These are phyloP conservation scores for Serrognathus titanus DNA, from an alignment of 2,888 invertebrate genomes.

Conservation along the genomic window DNA sequence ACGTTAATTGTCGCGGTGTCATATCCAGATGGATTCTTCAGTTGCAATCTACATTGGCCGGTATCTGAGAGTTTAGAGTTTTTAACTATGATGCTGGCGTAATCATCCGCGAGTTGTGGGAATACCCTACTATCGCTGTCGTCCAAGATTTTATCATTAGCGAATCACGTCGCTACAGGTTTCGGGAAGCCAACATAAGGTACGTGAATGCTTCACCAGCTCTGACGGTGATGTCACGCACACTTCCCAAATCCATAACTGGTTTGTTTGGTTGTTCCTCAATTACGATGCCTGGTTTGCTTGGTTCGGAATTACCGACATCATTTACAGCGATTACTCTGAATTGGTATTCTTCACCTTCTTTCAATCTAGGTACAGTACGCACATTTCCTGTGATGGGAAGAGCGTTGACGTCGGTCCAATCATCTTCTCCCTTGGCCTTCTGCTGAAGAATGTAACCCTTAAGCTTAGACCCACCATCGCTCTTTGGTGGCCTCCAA, in stretches of 20 bases:
- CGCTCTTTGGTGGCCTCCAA: conserved; percentile 85
- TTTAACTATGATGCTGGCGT: conserved; percentile 88
- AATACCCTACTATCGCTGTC: conserved; percentile 76
- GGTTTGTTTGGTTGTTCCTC: conserved; percentile 96
- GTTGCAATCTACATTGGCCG: conserved; percentile 86
- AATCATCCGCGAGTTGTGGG: conserved; percentile 78
- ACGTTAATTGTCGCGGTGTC: conserved; percentile 95
- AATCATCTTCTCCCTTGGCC: conserved; percentile 77
- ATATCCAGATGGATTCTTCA: conserved; percentile 93
- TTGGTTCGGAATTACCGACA: conserved; percentile 78
- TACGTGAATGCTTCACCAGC: conserved; percentile 96
- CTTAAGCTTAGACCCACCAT: conserved; percentile 86
- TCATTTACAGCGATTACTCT: conserved; percentile 92
- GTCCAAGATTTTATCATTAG: conserved; percentile 78
- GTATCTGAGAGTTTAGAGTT: conserved; percentile 87
- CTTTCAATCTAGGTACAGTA: conserved; percentile 82
- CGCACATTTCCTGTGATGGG: conserved; percentile 74
- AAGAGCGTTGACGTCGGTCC: conserved; percentile 78
- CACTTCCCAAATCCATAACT: conserved; percentile 87
- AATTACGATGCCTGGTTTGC: conserved; percentile 78
- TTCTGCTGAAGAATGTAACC: conserved; percentile 90
- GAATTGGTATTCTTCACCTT: conserved; percentile 94
- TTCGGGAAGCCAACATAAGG: conserved; percentile 95
- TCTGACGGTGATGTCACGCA: conserved; percentile 92
- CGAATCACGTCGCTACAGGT: conserved; percentile 92